phyloP scores from a whole-genome alignment of 2,888 invertebrate genomes.

The Ditylenchus weischeri region DNA sequence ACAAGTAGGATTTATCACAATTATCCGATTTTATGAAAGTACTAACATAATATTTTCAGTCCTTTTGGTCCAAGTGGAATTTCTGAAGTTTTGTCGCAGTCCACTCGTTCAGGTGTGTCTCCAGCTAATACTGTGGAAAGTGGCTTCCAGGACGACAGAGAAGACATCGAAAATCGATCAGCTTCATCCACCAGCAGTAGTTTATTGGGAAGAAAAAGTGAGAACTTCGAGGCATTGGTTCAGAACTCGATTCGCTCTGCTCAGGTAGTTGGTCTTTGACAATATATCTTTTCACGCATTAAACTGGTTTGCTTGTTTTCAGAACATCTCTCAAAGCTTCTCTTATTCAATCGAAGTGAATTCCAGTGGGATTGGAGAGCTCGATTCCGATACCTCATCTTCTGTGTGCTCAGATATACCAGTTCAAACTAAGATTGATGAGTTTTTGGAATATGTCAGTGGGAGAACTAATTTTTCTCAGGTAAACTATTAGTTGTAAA shows the following conservation, averaged over 20 bases:
- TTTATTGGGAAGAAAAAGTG: not conserved
- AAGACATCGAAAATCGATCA: constrained; percentile 22
- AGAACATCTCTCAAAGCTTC: constrained; percentile 11
- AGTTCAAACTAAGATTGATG: too few species aligned
- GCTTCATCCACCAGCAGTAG: not conserved
- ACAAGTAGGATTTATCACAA: constrained; percentile 15
- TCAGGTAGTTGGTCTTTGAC: not conserved
- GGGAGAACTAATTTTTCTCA: too few species aligned
- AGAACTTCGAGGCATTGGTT: constrained; percentile 8
- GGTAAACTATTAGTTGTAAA: too few species aligned
- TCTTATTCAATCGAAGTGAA: constrained; percentile 10
- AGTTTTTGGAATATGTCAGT: too few species aligned
- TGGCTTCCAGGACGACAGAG: constrained; percentile 33
- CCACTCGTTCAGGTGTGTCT: constrained; percentile 25
- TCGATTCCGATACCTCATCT: not conserved
- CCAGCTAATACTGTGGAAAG: constrained; percentile 36
- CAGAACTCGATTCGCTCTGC: constrained; percentile 10
- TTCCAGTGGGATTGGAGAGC: not conserved
- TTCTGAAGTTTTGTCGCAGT: not conserved
- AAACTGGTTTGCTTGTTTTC: too few species aligned
- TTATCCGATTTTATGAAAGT: not conserved
- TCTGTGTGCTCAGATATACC: not conserved
- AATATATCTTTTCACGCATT: too few species aligned
- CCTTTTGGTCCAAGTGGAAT: constrained; percentile 11
- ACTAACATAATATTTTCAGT: too few species aligned